Percentiles rank a stretch among this genome's conserved stretches.
These are phyloP conservation scores for Microcebus griseorufus DNA, from an alignment of 2,113 vertebrate species.

Conservation along the genomic window DNA sequence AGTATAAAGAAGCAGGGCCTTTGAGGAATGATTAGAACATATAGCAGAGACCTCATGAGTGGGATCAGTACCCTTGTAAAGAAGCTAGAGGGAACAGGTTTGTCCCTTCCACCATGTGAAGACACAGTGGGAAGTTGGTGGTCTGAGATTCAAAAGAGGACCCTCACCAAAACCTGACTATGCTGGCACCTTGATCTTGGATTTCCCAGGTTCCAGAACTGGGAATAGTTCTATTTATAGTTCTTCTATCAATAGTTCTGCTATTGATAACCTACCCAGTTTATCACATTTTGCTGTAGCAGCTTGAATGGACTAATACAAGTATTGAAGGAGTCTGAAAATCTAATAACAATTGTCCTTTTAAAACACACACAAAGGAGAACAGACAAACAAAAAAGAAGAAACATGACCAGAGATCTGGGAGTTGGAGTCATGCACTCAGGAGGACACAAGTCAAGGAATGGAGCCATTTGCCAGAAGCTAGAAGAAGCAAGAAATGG, in stretches of 20 bases:
- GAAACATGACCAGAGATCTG: rapidly evolving
- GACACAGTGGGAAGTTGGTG: not conserved
- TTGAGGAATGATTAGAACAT: not conserved
- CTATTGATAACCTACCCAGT: not conserved
- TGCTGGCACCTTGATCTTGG: rapidly evolving
- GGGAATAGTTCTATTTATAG: not conserved
- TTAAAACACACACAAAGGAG: not conserved
- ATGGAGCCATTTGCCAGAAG: not conserved
- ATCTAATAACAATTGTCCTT: not conserved
- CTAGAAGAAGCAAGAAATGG: not conserved
- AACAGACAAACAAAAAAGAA: not conserved
- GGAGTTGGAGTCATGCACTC: not conserved
- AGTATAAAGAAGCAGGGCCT: not conserved
- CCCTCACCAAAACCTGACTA: not conserved
- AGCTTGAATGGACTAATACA: not conserved
- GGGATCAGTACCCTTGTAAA: not conserved
- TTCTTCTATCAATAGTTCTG: too few species aligned
- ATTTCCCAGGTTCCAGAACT: not conserved
- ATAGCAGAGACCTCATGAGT: not conserved
- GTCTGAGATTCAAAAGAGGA: not conserved
- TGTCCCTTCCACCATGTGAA: not conserved
- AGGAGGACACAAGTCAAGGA: not conserved
- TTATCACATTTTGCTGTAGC: not conserved
- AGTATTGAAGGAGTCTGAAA: not conserved
- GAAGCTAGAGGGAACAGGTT: not conserved